Evolutionary conservation across 2,888 invertebrate genomes (phyloP), one percentile per base, ranked within the genome.

Genomic region (Cenopis cana): DNA sequence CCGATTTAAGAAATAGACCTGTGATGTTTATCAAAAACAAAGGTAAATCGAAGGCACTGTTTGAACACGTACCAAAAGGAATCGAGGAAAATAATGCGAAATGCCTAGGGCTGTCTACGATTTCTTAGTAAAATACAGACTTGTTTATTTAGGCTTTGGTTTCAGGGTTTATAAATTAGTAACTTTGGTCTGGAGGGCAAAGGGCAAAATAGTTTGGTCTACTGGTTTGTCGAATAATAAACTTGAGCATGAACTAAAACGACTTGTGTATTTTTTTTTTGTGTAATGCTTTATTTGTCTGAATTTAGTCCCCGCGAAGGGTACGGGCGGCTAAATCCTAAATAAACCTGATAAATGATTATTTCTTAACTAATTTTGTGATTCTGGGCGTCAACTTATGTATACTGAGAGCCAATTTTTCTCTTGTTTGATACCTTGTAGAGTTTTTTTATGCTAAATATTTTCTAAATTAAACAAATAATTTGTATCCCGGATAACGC

Each of bases 21-120:
- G 61, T 59, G 61, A 46, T 69, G 69, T 57, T 69, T 69, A 64
- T 64, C 69, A 62, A 57, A 69, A 69, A 69, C 69, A 69, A 69
- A 69, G 69, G 62, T 69, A 62, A 57, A 69, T 69, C 64, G 64
- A n/a, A 64, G 55, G 46, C 64, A 50, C 41, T 64, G 62, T 64
- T 69, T 65, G 65, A 59, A 66, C 65, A 66, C 65, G 70, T 60
- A 12, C 50, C 36, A 12, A 69, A 64, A 41, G 29, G 69, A 64
- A 55, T 49, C 20, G 62, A 24, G 57, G 59, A 52, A 70, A 66
- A 54, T 60, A 20, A 60, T 70, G 46, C 57, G 59, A 33, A 69
- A 69, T 69, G 36, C 18, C 9, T 69, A 70, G 59, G 65, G 65
- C 54, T 70, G 65, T 12, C 46, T 10, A 41, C 1, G n/a, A 18